Conservation (phyloP, 2,797 vertebrate genomes). For the Crypturellus tataupa region DNA sequence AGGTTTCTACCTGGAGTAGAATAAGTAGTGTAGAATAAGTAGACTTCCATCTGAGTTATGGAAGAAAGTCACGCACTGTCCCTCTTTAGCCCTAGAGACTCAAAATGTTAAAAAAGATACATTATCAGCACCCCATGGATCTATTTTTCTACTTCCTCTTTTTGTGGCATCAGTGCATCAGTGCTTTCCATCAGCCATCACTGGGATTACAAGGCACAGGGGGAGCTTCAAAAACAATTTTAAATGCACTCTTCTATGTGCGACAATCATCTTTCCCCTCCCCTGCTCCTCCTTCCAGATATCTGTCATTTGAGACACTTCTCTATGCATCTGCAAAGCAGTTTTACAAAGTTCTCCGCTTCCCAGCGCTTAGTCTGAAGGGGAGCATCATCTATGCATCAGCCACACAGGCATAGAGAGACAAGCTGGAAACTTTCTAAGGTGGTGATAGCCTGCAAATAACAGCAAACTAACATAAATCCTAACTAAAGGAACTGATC, state of each 20-base stretch:
- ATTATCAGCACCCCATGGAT: not conserved
- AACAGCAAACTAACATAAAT: not conserved
- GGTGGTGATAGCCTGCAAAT: not conserved
- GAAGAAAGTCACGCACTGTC: not conserved
- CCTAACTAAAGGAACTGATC: not conserved
- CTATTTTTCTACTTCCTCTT: conserved; percentile 46
- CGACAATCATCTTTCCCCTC: not conserved
- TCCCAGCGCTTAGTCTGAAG: not conserved
- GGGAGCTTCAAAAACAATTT: conserved; percentile 60
- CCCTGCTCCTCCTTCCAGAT: not conserved
- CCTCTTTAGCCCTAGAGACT: conserved; percentile 46
- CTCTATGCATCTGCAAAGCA: not conserved
- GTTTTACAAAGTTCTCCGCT: conserved; percentile 7
- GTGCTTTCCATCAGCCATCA: conserved; percentile 68
- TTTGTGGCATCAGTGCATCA: conserved; percentile 59
- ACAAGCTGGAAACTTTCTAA: not conserved
- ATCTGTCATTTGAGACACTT: conserved; percentile 56
- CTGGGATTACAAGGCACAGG: conserved; percentile 23
- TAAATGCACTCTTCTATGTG: not conserved
- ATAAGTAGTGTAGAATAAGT: conserved; percentile 22
- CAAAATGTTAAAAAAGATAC: conserved; percentile 56
- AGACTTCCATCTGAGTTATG: not conserved
- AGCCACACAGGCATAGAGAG: not conserved
- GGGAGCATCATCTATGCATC: not conserved
- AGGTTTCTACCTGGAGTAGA: not conserved